phyloP scores from a whole-genome alignment of 2,113 vertebrate genomes.

The Dicerorhinus sumatrensis region DNA sequence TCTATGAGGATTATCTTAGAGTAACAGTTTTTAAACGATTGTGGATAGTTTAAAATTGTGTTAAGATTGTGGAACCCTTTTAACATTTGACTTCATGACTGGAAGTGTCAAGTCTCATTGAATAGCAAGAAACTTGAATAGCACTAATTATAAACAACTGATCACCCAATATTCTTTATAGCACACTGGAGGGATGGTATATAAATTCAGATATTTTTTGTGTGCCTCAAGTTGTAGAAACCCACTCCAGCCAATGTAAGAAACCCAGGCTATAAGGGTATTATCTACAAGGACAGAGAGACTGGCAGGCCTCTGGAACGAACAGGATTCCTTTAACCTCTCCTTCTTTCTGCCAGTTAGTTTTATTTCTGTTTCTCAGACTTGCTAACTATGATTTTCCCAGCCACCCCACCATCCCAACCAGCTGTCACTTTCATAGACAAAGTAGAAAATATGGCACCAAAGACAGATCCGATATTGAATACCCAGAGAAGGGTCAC shows the following conservation, averaged over 20 bases:
- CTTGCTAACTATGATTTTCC: background rate
- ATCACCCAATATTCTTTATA: background rate
- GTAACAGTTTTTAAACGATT: background rate
- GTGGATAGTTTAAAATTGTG: background rate
- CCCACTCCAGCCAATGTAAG: background rate
- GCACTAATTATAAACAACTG: constrained; percentile 23
- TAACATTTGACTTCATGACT: constrained; percentile 17
- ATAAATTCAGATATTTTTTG: background rate
- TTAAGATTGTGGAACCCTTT: background rate
- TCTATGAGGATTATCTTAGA: background rate
- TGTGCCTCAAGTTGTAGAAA: background rate
- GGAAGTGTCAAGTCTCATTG: background rate
- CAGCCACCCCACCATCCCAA: background rate
- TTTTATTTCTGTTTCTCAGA: background rate
- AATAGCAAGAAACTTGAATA: background rate
- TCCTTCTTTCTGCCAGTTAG: background rate
- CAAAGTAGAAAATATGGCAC: background rate
- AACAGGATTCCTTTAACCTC: background rate
- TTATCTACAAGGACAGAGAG: background rate
- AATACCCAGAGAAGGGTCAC: background rate
- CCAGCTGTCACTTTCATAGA: background rate
- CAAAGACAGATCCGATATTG: background rate
- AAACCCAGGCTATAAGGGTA: background rate
- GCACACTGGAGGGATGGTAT: background rate
- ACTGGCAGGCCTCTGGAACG: background rate